Conservation (phyloP, 2,113 vertebrate genomes). For the Hucho hucho region DNA sequence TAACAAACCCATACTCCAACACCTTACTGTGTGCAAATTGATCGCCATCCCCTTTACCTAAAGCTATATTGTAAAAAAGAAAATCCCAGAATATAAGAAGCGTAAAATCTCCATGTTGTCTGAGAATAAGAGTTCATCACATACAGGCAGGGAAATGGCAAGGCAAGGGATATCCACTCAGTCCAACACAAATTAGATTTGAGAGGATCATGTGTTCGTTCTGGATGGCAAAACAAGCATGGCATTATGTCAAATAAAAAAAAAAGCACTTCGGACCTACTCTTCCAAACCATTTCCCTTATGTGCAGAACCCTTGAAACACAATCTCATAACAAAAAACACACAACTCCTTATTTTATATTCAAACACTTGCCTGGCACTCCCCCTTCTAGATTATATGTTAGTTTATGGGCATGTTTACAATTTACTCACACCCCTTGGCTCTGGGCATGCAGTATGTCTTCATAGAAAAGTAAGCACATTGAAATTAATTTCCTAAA, state of each 20-base stretch:
- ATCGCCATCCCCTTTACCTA: not conserved
- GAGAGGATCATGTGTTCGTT: slow-evolving; percentile 49
- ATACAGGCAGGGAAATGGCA: not conserved
- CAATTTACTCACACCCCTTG: not conserved
- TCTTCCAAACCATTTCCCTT: not conserved
- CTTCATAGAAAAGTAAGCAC: not conserved
- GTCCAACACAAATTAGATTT: slow-evolving; percentile 41
- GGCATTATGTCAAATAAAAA: not conserved
- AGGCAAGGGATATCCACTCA: slow-evolving; percentile 27
- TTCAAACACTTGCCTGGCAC: not conserved
- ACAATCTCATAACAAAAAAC: not conserved
- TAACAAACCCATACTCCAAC: not conserved
- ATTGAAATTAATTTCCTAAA: not conserved
- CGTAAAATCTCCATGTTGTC: not conserved
- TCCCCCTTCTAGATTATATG: no score
- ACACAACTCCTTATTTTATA: not conserved
- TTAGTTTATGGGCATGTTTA: no score
- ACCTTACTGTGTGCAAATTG: not conserved
- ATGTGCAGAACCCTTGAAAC: not conserved
- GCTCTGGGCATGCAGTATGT: not conserved
- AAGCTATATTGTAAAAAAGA: not conserved
- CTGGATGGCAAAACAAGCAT: slow-evolving; percentile 6
- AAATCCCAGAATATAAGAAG: not conserved
- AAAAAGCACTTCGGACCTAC: not conserved
- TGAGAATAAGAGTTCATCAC: not conserved